Percentiles rank a stretch among this genome's conserved stretches.
Conservation (phyloP, 2,888 invertebrate genomes). For the Galerucella pusilla region DNA sequence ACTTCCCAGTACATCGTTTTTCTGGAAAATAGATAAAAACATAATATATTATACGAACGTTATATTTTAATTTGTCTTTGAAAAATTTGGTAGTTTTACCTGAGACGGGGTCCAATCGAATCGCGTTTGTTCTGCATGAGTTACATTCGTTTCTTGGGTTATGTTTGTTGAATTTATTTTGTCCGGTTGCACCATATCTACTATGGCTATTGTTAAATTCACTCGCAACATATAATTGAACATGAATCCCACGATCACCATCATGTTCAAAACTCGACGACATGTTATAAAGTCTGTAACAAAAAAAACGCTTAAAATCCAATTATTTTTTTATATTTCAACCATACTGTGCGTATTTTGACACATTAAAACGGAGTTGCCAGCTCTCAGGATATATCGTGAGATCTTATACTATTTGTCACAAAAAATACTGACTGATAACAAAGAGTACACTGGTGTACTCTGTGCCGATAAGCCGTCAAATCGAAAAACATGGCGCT, state of each 20-base stretch:
- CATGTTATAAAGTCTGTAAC: constrained; percentile 68
- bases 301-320: constrained; percentile 19
- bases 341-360: too few species aligned
- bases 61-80: not conserved
- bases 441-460: too few species aligned
- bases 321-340: not conserved
- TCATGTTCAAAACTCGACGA: constrained; percentile 82
- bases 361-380: too few species aligned
- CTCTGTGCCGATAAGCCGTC: too few species aligned
- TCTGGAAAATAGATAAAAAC: constrained; percentile 63
- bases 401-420: too few species aligned
- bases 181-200: constrained; percentile 76
- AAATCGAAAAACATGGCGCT: too few species aligned
- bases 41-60: too few species aligned
- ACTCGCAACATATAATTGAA: constrained; percentile 89
- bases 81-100: constrained; percentile 11
- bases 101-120: constrained; percentile 81
- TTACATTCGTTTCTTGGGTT: constrained; percentile 23
- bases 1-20: constrained; percentile 83
- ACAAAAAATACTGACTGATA: too few species aligned
- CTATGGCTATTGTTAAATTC: constrained; percentile 87
- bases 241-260: constrained; percentile 90
- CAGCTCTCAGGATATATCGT: too few species aligned
- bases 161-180: constrained; percentile 10
- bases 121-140: constrained; percentile 58